Conservation (phyloP, 2,113 vertebrate species). For the Notiomystis cincta region DNA sequence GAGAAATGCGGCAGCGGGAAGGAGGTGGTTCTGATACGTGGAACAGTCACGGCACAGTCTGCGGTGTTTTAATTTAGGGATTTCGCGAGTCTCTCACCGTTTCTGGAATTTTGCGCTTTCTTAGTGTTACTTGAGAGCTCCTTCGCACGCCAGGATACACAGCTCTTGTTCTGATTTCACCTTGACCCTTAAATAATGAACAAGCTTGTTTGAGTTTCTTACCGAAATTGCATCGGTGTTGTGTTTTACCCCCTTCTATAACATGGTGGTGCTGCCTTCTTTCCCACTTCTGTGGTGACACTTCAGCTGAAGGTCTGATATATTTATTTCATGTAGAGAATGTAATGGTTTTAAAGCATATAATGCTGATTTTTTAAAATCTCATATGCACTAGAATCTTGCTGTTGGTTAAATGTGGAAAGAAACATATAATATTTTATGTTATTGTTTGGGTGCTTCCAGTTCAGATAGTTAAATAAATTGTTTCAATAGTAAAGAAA, state of each 20-base stretch:
- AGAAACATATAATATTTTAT: background rate
- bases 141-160: rapidly evolving
- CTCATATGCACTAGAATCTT: background rate
- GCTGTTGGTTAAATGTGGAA: background rate
- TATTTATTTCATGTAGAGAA: too few relatives aligned
- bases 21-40: rapidly evolving
- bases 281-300: rapidly evolving
- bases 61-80: background rate
- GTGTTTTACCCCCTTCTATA: background rate
- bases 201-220: background rate
- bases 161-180: background rate
- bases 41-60: rapidly evolving
- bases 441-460: background rate
- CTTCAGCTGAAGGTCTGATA: background rate
- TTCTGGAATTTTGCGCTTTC: background rate
- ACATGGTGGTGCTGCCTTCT: too few relatives aligned
- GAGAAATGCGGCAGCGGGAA: rapidly evolving
- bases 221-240: background rate
- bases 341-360: background rate
- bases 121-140: background rate
- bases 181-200: background rate
- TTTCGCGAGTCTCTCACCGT: rapidly evolving
- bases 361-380: background rate
- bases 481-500: background rate
- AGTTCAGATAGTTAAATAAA: background rate